A percentile compares a stretch with the other conserved stretches of the same genome.
Conservation (phyloP, 2,797 vertebrate genomes). For the Arrhamphus sclerolepis region DNA sequence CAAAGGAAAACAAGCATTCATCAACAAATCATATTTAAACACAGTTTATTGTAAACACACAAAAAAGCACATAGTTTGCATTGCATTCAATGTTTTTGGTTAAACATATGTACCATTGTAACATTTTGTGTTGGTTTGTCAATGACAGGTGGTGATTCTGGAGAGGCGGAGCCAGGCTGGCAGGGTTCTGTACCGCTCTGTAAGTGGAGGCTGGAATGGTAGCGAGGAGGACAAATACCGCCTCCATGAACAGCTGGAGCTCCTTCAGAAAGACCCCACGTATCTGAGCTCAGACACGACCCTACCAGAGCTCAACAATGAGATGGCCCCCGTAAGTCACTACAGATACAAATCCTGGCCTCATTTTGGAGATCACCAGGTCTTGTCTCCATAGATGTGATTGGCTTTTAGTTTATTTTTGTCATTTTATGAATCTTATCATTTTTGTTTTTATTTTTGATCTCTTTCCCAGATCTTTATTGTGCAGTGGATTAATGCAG, state of each 20-base stretch:
- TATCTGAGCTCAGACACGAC: conserved; percentile 86
- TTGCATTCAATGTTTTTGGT: conserved; percentile 29
- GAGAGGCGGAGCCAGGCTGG: conserved; percentile 88
- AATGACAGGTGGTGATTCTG: conserved; percentile 89
- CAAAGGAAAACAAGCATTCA: neutral
- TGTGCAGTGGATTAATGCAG: conserved; percentile 88
- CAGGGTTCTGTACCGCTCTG: conserved; percentile 84
- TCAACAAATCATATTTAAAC: neutral
- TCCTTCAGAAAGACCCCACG: conserved; percentile 87
- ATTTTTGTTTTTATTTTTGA: conserved; percentile 9
- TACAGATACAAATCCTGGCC: neutral
- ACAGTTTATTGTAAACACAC: no score
- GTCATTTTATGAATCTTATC: no score
- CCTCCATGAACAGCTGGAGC: conserved; percentile 89
- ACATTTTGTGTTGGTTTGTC: no score
- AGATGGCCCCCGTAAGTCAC: conserved; percentile 89
- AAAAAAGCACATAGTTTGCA: neutral
- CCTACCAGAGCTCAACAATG: conserved; percentile 89
- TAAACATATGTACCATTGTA: conserved; percentile 8
- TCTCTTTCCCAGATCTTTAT: conserved; percentile 84
- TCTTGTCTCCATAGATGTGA: neutral
- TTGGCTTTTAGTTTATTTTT: no score
- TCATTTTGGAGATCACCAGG: neutral
- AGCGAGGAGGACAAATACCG: conserved; percentile 87
- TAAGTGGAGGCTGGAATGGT: conserved; percentile 90